Conservation (phyloP, 2,888 invertebrate species). For the Athalia rosae region DNA sequence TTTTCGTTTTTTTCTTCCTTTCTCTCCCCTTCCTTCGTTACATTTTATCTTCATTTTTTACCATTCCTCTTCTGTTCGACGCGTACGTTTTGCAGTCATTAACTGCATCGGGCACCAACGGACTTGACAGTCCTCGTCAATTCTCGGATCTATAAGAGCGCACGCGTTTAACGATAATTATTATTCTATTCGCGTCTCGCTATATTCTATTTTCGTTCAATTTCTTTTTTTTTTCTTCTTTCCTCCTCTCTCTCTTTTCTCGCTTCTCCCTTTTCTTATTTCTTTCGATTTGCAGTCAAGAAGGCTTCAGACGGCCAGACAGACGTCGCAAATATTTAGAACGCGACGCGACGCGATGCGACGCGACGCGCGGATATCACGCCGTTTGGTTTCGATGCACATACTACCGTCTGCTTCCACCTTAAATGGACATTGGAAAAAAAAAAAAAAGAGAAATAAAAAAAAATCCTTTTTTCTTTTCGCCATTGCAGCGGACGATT, state of each 20-base stretch:
- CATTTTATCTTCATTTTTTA: background rate
- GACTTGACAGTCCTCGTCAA: slow-evolving; percentile 13
- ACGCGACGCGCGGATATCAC: no score
- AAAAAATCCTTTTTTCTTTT: slow-evolving; percentile 41
- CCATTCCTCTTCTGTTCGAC: slow-evolving; percentile 5
- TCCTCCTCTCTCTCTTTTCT: slow-evolving; percentile 5
- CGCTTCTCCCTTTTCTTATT: background rate
- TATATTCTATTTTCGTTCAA: no score
- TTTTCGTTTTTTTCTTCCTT: background rate
- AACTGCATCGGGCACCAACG: slow-evolving; percentile 16
- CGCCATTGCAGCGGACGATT: slow-evolving; percentile 55
- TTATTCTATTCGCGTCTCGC: slow-evolving; percentile 40
- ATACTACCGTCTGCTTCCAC: background rate
- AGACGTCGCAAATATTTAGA: no score
- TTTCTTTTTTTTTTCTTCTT: background rate
- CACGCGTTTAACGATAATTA: slow-evolving; percentile 39
- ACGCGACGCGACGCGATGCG: no score
- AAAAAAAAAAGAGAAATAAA: no score
- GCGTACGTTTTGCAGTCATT: slow-evolving; percentile 42
- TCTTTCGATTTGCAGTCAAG: no score
- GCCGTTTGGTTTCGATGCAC: no score
- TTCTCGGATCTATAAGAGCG: slow-evolving; percentile 17
- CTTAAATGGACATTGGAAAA: no score
- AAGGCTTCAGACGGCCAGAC: no score
- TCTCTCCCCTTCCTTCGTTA: background rate